Base-by-base conservation (phyloP, 2,888 invertebrate genomes). In the Lycaena phlaeas region DNA sequence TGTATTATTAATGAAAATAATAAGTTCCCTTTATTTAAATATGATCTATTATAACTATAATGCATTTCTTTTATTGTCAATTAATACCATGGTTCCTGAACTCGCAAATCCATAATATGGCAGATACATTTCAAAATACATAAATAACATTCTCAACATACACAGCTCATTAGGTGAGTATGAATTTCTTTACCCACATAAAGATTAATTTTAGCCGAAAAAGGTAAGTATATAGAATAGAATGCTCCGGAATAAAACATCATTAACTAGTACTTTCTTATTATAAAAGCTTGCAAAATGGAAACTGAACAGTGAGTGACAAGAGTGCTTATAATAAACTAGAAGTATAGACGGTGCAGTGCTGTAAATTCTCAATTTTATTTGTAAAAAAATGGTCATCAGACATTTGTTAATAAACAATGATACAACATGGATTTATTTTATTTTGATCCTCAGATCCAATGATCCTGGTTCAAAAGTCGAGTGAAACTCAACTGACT, bases 231-330 rank as follows among this genome's bases (percentile, higher is more conserved):
- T 48, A 14, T 14, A 36, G 36, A 12, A 27, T 27, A 34, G 17
- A 28, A 25, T 28, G 39, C 18, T n/a, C n/a, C 15, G 22, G 10
- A 14, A 9, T 17, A 6, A 25, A 22, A 30, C 25, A 30, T 22
- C 5, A 22, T 55, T 61, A 73, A 77, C 52, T 46, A 60, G 50
- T 57, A 41, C 56, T 73, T 77, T 76, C 71, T 74, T 70, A 60
- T 72, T 68, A 68, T 64, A 70, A 75, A 77, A 81, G 79, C 79
- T 76, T 76, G 75, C 79, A 75, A 78, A 78, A 77, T 55, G 77
- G 76, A 59, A 74, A 68, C 70, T 64, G 64, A 69, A 59, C 61
- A 65, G 72, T 67, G 74, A 67, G 72, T 72, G 73, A 66, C 58
- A n/a, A n/a, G 59, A 64, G 67, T 70, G 70, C 56, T 57, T 57